phyloP scores from a whole-genome alignment of 2,113 vertebrate genomes.

The Corydoras sp. region DNA sequence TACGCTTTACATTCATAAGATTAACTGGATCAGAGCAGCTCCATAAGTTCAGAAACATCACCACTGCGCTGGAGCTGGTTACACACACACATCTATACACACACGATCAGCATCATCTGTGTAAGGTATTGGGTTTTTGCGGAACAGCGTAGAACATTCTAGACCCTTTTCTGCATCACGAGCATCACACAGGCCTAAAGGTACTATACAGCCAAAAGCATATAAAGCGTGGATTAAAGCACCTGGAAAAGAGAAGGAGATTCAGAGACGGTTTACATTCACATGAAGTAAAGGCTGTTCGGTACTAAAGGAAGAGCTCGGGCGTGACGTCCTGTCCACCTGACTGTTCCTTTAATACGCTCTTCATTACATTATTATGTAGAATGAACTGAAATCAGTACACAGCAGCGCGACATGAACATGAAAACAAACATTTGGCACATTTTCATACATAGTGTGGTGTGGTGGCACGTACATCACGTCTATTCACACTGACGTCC shows the following conservation, averaged over 20 bases:
- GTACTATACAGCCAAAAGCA: slow-evolving; percentile 22
- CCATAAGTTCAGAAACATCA: slow-evolving; percentile 6
- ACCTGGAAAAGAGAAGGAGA: not conserved
- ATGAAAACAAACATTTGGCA: no score
- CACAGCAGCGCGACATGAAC: no score
- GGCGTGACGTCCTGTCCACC: not conserved
- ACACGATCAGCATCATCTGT: slow-evolving; percentile 55
- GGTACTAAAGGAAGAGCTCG: not conserved
- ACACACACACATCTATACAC: slow-evolving; percentile 12
- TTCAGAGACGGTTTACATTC: slow-evolving; percentile 19
- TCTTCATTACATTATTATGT: no score
- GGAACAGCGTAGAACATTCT: slow-evolving; percentile 8
- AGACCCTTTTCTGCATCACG: slow-evolving; percentile 24
- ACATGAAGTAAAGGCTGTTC: not conserved
- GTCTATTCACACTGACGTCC: no score
- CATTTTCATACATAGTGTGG: no score
- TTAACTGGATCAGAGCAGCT: slow-evolving; percentile 19
- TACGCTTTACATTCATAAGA: slow-evolving; percentile 20
- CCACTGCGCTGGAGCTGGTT: not conserved
- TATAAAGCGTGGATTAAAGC: slow-evolving; percentile 17
- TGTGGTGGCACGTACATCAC: no score
- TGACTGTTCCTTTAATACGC: not conserved
- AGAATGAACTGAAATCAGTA: no score
- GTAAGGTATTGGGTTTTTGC: slow-evolving; percentile 52
- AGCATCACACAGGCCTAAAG: slow-evolving; percentile 27